These are phyloP conservation scores for Marisa cornuarietis DNA, from an alignment of 1,140 invertebrate species.

Conservation along the genomic window DNA sequence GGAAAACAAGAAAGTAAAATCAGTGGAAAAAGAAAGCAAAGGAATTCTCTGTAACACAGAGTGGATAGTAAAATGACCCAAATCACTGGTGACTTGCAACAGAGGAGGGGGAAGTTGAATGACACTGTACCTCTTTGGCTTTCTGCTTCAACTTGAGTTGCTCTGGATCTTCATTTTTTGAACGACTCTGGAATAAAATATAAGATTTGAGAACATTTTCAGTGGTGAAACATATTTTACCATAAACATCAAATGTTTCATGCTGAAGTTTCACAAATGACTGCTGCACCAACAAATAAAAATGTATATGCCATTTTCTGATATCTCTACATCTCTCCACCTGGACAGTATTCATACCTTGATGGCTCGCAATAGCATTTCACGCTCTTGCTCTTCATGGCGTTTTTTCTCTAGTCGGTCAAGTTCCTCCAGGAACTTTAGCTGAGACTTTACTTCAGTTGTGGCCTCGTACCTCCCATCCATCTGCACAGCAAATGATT, in stretches of 20 bases:
- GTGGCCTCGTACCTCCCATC: constrained; percentile 88
- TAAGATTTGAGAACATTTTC: no score
- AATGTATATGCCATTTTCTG: not conserved
- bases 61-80: no score
- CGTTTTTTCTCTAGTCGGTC: constrained; percentile 92
- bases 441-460: constrained; percentile 90
- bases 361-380: constrained; percentile 89
- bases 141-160: constrained; percentile 97
- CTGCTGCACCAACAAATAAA: not conserved
- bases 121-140: constrained; percentile 77
- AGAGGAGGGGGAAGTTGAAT: not conserved
- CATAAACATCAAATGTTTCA: not conserved
- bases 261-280: not conserved
- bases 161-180: constrained; percentile 97
- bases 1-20: not conserved
- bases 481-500: constrained; percentile 70
- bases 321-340: not conserved
- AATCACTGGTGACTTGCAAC: no score
- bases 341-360: constrained; percentile 73
- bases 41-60: no score
- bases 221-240: not conserved
- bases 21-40: no score
- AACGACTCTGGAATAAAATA: constrained; percentile 73
- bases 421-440: constrained; percentile 95
- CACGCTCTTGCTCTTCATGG: constrained; percentile 93